Conservation (phyloP, 2,797 vertebrate species). For the Sparus aurata region DNA sequence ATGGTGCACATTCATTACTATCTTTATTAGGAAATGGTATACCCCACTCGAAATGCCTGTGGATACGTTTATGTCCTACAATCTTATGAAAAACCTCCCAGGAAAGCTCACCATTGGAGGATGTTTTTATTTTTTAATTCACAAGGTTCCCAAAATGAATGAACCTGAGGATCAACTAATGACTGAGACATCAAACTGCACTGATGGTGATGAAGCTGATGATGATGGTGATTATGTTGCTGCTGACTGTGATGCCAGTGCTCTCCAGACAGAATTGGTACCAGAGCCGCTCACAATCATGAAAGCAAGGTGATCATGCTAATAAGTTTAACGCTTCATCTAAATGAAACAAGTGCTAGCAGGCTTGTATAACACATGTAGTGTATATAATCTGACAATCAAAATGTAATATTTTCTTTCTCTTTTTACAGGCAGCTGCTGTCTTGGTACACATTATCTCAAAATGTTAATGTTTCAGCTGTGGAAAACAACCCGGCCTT, state of each 20-base stretch:
- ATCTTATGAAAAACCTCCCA: not conserved
- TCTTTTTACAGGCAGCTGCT: conserved; percentile 88
- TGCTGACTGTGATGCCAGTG: conserved; percentile 25
- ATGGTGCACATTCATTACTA: not conserved
- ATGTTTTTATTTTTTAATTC: conserved; percentile 37
- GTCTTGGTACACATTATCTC: conserved; percentile 91
- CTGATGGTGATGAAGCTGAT: conserved; percentile 42
- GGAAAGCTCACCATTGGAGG: not conserved
- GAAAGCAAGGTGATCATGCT: conserved; percentile 89
- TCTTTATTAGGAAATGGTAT: not conserved
- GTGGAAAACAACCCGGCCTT: conserved; percentile 77
- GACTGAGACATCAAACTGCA: conserved; percentile 67
- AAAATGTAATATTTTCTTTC: not conserved
- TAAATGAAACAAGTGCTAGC: not conserved
- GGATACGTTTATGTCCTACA: not conserved
- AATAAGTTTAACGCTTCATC: not conserved
- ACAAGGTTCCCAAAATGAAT: conserved; percentile 77
- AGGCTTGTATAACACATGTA: not conserved
- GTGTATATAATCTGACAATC: not conserved
- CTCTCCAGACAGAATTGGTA: conserved; percentile 65
- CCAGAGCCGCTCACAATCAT: conserved; percentile 86
- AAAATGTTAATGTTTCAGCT: conserved; percentile 88
- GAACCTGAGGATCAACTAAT: conserved; percentile 68
- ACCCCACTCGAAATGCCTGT: not conserved
- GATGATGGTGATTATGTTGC: conserved; percentile 22